Evolutionary conservation across 2,888 invertebrate genomes (phyloP).

Genomic region (Timandra comae): DNA sequence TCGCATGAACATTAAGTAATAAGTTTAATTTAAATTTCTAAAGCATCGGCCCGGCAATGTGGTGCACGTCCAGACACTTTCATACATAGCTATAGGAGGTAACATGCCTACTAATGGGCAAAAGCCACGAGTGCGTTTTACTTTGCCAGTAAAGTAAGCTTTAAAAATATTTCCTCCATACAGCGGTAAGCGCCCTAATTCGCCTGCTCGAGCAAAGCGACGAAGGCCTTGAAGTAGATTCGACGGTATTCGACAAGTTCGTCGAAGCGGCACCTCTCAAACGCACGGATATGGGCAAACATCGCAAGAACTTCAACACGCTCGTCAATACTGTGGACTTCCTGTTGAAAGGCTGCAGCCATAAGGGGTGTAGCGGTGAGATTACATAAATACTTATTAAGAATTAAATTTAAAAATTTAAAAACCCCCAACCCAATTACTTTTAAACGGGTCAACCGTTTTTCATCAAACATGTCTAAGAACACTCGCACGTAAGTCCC

Average conservation of each 20-base stretch:
- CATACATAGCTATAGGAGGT: too few relatives aligned
- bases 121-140: too few relatives aligned
- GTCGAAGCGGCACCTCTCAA: constrained; percentile 39
- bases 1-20: background rate
- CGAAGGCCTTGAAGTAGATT: constrained; percentile 13
- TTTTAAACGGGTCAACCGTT: too few relatives aligned
- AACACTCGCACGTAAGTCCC: too few relatives aligned
- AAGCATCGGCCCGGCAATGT: too few relatives aligned
- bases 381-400: constrained; percentile 5
- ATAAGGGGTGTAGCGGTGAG: constrained; percentile 45
- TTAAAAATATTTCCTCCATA: constrained; percentile 3
- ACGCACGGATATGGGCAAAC: constrained; percentile 31
- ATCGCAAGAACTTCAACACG: constrained; percentile 39
- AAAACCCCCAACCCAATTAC: too few relatives aligned
- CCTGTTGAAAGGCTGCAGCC: constrained; percentile 42
- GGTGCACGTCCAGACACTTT: too few relatives aligned
- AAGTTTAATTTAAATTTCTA: background rate
- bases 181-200: constrained; percentile 43
- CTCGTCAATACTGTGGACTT: constrained; percentile 41
- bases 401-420: too few relatives aligned
- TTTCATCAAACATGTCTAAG: too few relatives aligned
- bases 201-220: constrained; percentile 44
- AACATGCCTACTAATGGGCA: too few relatives aligned
- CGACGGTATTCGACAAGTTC: constrained; percentile 38
- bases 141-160: too few relatives aligned